Percentiles rank a stretch among this genome's conserved stretches.
phyloP scores from a whole-genome alignment of 2,888 invertebrate genomes.

The Nemapogon koenigi region DNA sequence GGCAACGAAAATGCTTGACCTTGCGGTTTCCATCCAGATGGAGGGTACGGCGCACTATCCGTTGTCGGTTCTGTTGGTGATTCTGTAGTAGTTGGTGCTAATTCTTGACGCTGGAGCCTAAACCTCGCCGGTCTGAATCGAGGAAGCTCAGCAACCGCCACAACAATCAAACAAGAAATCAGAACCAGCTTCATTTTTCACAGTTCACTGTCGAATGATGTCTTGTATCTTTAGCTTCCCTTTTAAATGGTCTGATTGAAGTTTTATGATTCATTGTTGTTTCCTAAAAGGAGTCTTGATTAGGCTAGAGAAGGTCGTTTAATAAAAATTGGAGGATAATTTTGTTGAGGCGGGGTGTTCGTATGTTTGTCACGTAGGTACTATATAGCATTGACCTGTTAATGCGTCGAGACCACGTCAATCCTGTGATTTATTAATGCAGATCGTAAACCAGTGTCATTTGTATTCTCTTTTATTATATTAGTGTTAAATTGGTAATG shows the following conservation, averaged over 20 bases:
- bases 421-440: constrained; percentile 6
- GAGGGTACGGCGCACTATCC: constrained; percentile 31
- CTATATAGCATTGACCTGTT: constrained; percentile 39
- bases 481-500: too few species aligned
- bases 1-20: constrained; percentile 40
- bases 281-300: constrained; percentile 32
- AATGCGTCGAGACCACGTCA: constrained; percentile 11
- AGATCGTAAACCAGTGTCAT: too few species aligned
- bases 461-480: too few species aligned
- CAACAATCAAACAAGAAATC: constrained; percentile 30
- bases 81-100: constrained; percentile 50
- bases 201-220: constrained; percentile 19
- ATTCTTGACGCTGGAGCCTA: constrained; percentile 46
- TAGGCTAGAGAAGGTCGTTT: constrained; percentile 20
- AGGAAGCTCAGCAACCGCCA: constrained; percentile 45
- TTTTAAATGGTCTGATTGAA: constrained; percentile 30
- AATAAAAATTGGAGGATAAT: constrained; percentile 33
- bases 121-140: constrained; percentile 53
- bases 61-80: constrained; percentile 40
- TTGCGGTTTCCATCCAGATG: constrained; percentile 48
- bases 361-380: constrained; percentile 31
- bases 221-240: constrained; percentile 15
- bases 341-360: constrained; percentile 15
- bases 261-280: constrained; percentile 44
- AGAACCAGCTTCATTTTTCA: constrained; percentile 42